Evolutionary conservation across 2,797 vertebrate species (phyloP), one percentile per base, ranked within the genome.

Genomic region (Clamator glandarius): DNA sequence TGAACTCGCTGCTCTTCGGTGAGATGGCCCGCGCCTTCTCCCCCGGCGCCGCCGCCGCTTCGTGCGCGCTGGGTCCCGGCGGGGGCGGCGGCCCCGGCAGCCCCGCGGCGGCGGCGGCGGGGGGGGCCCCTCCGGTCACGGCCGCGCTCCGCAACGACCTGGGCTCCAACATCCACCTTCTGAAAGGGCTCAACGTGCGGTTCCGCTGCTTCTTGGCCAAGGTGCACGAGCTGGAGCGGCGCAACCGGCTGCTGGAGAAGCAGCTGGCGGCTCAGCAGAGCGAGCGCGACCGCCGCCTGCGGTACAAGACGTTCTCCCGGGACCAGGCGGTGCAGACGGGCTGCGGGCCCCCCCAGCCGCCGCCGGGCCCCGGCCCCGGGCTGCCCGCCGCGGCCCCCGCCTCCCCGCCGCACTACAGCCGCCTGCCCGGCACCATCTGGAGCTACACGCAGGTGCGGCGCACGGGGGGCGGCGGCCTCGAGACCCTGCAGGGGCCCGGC

Each of bases 131-230:
- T 5, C 97, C 98, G 67, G 98, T 98, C 90, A 98, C 98, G 92
- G 98, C 98, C 96, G 99, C 98, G 72, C 98, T 99, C 97, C 98
- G 99, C 26, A 99, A 99, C 90, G 99, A 99, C 97, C 96, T 99
- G 98, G 99, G 99, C 87, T 99, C 99, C 93, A 99, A 99, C 97
- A 99, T 99, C 96, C 98, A 99, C 81, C 98, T 99, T 95, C 98
- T 99, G 74, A 99, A 99, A 95, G 99, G 99, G 50, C 98, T 99
- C 79, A 99, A 99, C 97, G 98, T 99, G 97, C 98, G 99, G 16
- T 99, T 99, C 97, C 99, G 99, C 92, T 99, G 99, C 97, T 99
- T 99, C 97, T 98, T 99, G 33, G 99, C 99, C 95, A 99, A 99
- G 93, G 99, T 99, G 48, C 99, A 99, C 81, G 99, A 99, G 64